These are phyloP conservation scores for Amaurobius ferox DNA, from an alignment of 2,888 invertebrate genomes.

Conservation along the genomic window DNA sequence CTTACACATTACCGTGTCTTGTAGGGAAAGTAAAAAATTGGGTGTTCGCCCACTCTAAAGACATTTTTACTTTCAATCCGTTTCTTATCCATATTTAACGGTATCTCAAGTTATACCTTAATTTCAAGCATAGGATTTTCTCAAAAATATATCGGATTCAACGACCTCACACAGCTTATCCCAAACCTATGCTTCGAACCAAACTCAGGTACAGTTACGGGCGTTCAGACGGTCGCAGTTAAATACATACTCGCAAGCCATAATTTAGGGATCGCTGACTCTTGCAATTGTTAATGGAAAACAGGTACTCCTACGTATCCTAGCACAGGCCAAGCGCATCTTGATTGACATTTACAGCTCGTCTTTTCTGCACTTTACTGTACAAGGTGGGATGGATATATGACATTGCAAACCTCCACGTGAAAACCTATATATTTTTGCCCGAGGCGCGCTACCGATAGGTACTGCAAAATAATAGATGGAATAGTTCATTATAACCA, in stretches of 20 bases:
- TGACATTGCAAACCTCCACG: not conserved
- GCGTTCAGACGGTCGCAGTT: not conserved
- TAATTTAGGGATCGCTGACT: conserved; percentile 8
- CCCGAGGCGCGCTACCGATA: no score
- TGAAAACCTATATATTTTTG: not conserved
- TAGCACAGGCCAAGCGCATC: not conserved
- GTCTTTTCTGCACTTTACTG: not conserved
- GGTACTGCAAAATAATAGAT: no score
- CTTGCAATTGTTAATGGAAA: not conserved
- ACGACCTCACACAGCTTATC: no score
- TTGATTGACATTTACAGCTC: not conserved
- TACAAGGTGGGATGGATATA: not conserved
- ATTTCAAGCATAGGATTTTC: no score
- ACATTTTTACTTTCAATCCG: no score
- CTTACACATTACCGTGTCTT: no score
- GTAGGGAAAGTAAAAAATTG: no score
- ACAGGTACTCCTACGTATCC: not conserved
- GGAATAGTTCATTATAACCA: no score
- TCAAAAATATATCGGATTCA: no score
- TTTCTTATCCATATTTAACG: no score
- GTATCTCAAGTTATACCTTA: no score
- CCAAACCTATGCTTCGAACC: not conserved
- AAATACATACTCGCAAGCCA: not conserved
- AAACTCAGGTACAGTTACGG: not conserved
- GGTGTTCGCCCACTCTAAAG: no score